A percentile compares a stretch with the other conserved stretches of the same genome.
Evolutionary conservation across 2,113 vertebrate genomes (phyloP).

Genomic region (Cathartes aura): DNA sequence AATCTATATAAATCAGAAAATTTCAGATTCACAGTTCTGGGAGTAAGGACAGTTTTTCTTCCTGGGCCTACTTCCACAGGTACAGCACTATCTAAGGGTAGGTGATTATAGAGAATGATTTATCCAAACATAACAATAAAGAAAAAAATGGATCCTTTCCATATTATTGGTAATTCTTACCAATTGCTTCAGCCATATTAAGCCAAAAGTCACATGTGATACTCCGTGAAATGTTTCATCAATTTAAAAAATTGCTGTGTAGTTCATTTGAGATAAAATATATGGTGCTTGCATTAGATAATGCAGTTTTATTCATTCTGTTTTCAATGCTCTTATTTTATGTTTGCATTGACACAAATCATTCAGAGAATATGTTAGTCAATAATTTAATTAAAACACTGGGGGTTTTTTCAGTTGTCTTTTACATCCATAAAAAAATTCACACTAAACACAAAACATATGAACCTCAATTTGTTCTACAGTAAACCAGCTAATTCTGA

Average conservation of each 20-base stretch:
- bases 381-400: background rate
- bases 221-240: background rate
- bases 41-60: background rate
- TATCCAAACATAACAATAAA: background rate
- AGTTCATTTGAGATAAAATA: background rate
- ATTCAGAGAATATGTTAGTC: background rate
- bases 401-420: background rate
- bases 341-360: background rate
- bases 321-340: background rate
- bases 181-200: background rate
- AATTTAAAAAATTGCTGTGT: background rate
- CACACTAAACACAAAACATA: background rate
- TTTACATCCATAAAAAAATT: background rate
- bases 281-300: background rate
- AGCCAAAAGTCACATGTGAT: background rate
- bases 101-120: background rate
- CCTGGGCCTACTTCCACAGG: background rate
- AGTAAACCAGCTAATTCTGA: background rate
- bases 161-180: background rate
- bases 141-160: background rate
- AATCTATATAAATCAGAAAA: constrained; percentile 13
- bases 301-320: background rate
- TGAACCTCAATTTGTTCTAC: background rate
- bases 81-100: background rate
- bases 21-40: background rate